Percentiles rank a stretch among this genome's conserved stretches.
Evolutionary conservation across 2,797 vertebrate species (phyloP).

Genomic region (Oreortyx pictus): DNA sequence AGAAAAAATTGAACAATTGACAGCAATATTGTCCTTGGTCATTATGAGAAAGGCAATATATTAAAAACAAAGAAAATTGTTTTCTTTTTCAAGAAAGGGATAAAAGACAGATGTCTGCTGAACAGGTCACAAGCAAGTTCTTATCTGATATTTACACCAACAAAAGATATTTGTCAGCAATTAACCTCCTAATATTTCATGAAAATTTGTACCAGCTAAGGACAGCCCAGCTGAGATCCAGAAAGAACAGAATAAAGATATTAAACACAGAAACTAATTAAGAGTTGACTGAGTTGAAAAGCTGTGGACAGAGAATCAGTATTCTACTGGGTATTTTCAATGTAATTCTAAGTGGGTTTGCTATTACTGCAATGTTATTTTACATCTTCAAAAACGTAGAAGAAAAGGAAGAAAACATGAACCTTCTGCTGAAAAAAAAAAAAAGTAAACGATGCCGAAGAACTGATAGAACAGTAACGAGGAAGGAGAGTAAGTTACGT

Average conservation of each 20-base stretch:
- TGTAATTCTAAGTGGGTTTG: neutral
- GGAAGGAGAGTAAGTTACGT: neutral
- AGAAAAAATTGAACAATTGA: constrained; percentile 50
- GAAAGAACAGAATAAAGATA: neutral
- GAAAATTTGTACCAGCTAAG: neutral
- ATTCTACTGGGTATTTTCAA: neutral
- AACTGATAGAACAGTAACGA: neutral
- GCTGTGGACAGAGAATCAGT: neutral
- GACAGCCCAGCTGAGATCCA: neutral
- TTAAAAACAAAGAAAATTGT: constrained; percentile 1
- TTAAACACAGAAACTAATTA: neutral
- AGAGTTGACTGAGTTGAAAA: neutral
- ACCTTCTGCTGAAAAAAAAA: neutral
- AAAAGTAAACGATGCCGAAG: neutral
- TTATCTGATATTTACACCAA: neutral
- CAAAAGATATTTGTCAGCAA: neutral
- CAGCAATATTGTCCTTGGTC: neutral
- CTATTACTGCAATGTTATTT: neutral
- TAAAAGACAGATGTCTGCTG: neutral
- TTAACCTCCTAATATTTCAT: neutral
- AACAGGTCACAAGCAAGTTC: neutral
- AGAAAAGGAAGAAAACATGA: neutral
- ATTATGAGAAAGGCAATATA: constrained; percentile 16
- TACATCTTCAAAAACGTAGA: neutral
- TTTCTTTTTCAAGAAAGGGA: neutral